Evolutionary conservation across 1,140 invertebrate species (phyloP).

Genomic region (Armadillidium nasatum): DNA sequence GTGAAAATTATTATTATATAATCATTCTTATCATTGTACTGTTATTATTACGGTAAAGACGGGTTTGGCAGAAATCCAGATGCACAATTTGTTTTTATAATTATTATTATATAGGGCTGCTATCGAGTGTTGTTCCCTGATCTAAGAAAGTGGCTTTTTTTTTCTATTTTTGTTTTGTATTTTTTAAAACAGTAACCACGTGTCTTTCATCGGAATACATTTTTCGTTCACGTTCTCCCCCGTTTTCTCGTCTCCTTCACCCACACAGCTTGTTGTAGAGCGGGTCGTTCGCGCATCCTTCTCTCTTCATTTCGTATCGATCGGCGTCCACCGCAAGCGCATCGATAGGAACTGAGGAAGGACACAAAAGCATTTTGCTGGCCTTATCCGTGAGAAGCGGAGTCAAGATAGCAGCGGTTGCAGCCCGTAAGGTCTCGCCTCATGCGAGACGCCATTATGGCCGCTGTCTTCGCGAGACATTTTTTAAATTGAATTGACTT

Average conservation of each 20-base stretch:
- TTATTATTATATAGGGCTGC: not conserved
- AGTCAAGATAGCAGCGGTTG: not conserved
- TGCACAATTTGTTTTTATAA: no score
- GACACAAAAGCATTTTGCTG: not conserved
- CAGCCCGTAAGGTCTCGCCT: not conserved
- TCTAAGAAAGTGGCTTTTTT: not conserved
- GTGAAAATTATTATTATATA: no score
- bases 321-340: not conserved
- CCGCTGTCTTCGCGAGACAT: not conserved
- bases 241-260: not conserved
- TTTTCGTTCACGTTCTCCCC: not conserved
- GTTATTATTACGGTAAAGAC: no score
- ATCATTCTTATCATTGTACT: no score
- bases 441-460: constrained; percentile 2
- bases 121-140: not conserved
- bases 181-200: not conserved
- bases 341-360: not conserved
- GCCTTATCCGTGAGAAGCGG: not conserved
- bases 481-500: not conserved
- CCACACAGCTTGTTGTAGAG: not conserved
- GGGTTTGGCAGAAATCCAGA: no score
- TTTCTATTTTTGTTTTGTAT: not conserved
- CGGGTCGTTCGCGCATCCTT: not conserved
- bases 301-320: not conserved
- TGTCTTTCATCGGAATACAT: not conserved